phyloP scores from a whole-genome alignment of 2,113 vertebrate genomes.

The Chunga burmeisteri region DNA sequence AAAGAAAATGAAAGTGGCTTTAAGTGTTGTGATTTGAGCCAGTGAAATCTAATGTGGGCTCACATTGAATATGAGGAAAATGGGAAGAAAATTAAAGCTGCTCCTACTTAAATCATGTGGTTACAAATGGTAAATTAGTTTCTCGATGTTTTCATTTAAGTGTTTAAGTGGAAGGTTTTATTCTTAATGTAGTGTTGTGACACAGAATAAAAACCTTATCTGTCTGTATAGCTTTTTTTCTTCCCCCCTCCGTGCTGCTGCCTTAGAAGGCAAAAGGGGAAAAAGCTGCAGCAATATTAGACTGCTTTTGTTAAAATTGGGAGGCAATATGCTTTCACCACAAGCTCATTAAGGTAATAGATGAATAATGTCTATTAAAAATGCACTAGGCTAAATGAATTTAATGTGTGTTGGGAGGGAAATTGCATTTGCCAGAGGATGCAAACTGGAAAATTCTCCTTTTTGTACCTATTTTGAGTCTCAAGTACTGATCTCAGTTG shows the following conservation, averaged over 20 bases:
- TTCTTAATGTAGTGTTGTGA: constrained; percentile 90
- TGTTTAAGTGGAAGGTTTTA: constrained; percentile 99
- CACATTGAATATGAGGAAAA: constrained; percentile 96
- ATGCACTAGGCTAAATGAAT: constrained; percentile 75
- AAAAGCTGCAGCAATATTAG: constrained; percentile 48
- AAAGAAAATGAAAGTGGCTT: constrained; percentile 98
- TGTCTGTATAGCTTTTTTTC: constrained; percentile 44
- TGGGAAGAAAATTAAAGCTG: constrained; percentile 97
- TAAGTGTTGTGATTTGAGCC: constrained; percentile 99
- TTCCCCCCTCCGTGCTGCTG: constrained; percentile 13
- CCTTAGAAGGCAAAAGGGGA: constrained; percentile 65
- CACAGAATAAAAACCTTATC: constrained; percentile 82
- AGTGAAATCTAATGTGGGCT: constrained; percentile 97
- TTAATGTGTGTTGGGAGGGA: constrained; percentile 46
- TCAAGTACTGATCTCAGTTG: neutral
- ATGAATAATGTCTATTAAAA: constrained; percentile 80
- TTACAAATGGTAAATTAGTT: constrained; percentile 99
- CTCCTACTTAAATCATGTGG: constrained; percentile 97
- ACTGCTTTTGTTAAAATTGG: constrained; percentile 77
- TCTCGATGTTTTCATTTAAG: constrained; percentile 99
- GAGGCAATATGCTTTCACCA: constrained; percentile 73
- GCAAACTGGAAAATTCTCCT: constrained; percentile 14
- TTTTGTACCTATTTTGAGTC: neutral
- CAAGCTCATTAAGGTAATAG: constrained; percentile 79
- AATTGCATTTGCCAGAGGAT: constrained; percentile 9